Base-by-base conservation (phyloP, 2,797 vertebrate genomes). In the Leontocebus nigricollis region DNA sequence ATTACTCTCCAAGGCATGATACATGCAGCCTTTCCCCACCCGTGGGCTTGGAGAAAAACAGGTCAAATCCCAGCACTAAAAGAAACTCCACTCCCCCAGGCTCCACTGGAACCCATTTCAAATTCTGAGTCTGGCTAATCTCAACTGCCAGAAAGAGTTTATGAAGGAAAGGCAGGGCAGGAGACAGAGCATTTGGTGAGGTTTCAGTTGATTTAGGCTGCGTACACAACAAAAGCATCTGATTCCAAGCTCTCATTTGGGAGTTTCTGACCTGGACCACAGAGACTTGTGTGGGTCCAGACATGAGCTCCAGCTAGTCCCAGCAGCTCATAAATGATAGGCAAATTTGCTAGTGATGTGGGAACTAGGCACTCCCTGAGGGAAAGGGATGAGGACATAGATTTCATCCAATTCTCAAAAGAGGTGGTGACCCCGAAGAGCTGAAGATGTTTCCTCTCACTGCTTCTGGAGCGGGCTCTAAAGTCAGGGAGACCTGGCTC, bases 271-370 rank as follows among this genome's bases (percentile, higher is more conserved):
- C 20, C 13, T 5, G 39, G 15, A 19, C 4, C 30, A 5, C 7
- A 15, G 59, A 39, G 33, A 26, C 8, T 20, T 22, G 19, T 12
- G 20, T 9, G 17, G 36, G 36, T 10, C 14, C 1, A 2, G 4
- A 7, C 14, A 17, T 0, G 48, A 19, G 13, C 20, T 9, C 12
- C 33, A 26, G 44, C 7, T 5, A 64, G 22, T 33, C n/a, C 33
- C 7, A 24, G 7, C 4, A 77, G 36, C 12, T 50, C 4, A 0
- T 2, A 41, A 57, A 3, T 39, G 1, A 1, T 1, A 12, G 0
- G 1, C 20, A 64, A 79, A 61, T 33, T 36, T 30, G 13, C 12
- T 7, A 1, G 46, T 80, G 11, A 17, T 17, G 2, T 17, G 64
- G 52, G n/a, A 81, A 41, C 20, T 0, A 9, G 19, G 5, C 10